Evolutionary conservation across 2,113 vertebrate species (phyloP), one percentile per base, ranked within the genome.

Genomic region (Centrocercus urophasianus): DNA sequence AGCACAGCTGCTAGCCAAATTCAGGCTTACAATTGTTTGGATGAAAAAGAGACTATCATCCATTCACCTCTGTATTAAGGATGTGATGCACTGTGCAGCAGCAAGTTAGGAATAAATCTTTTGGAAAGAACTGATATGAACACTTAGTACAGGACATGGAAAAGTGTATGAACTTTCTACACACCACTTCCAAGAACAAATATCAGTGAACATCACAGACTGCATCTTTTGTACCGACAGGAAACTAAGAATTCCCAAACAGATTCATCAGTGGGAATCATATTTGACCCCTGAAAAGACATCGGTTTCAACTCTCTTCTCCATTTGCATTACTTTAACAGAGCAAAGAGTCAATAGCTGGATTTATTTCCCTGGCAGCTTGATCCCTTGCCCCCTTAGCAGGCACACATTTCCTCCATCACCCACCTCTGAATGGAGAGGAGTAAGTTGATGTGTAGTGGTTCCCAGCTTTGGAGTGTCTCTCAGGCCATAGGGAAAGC

Each of bases 1-100:
- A 92, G 91, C 87, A 56, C 78, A 84, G 87, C 78, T 84, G 87
- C 93, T 95, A 94, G 96, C 95, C 97, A 98, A 97, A 97, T 82
- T 71, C 79, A 96, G 74, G 89, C 96, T 95, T 96, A 95, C 92
- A 90, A 88, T 95, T 95, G 88, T 96, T 95, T 96, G 92, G 90
- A 97, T 94, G 91, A 95, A 91, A 96, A 94, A 85, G 83, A 93
- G 86, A 96, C 90, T 88, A 93, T 72, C 93, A 94, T 83, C 78
- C 83, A 90, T 93, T 97, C 83, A 95, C 90, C 85, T 94, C 91
- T 95, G 48, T 87, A 88, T 70, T 93, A 94, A 94, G 93, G 87
- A 93, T 94, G 86, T 89, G 92, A 91, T 96, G 88, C 93, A 96
- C 94, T 97, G 83, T 83, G 72, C 42, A 89, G 89, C 72, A 90